A percentile compares a stretch with the other conserved stretches of the same genome.
These are phyloP conservation scores for roundworm (Caenorhabditis elegans) DNA, from an alignment of 1,140 invertebrate species.

Conservation along the genomic window DNA sequence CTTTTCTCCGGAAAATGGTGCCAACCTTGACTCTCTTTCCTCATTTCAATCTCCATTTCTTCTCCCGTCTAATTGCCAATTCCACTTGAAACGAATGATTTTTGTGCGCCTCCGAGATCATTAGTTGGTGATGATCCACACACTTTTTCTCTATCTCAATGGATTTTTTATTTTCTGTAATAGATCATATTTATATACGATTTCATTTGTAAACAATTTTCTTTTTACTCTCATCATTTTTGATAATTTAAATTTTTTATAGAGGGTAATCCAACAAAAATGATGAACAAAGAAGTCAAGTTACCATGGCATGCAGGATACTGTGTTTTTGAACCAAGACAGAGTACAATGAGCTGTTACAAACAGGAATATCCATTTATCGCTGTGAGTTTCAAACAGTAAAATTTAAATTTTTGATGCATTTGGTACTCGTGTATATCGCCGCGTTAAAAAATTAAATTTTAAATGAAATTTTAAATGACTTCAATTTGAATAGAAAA, in stretches of 20 bases:
- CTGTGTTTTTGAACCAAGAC: conserved; percentile 11
- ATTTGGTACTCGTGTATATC: too few species aligned
- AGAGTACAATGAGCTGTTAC: conserved; percentile 5
- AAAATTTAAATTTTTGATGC: too few species aligned
- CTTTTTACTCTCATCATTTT: too few species aligned
- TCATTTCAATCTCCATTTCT: not conserved
- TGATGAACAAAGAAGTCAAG: conserved; percentile 29
- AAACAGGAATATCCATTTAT: conserved; percentile 13
- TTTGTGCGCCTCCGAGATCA: conserved; percentile 11
- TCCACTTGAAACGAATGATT: conserved; percentile 24
- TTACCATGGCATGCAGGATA: not conserved
- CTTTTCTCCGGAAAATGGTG: conserved; percentile 23
- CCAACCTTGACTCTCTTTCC: conserved; percentile 11
- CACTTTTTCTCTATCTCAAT: not conserved
- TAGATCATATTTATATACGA: too few species aligned
- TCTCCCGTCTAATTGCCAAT: not conserved
- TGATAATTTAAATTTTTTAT: not conserved
- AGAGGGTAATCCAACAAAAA: conserved; percentile 4
- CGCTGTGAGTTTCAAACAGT: not conserved
- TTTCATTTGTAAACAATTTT: not conserved
- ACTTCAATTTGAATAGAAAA: too few species aligned
- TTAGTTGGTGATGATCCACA: not conserved
- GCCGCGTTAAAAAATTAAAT: too few species aligned
- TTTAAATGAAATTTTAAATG: too few species aligned
- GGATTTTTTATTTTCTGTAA: too few species aligned